Conservation (phyloP, 1,140 invertebrate genomes). For the Danaus plexippus region DNA sequence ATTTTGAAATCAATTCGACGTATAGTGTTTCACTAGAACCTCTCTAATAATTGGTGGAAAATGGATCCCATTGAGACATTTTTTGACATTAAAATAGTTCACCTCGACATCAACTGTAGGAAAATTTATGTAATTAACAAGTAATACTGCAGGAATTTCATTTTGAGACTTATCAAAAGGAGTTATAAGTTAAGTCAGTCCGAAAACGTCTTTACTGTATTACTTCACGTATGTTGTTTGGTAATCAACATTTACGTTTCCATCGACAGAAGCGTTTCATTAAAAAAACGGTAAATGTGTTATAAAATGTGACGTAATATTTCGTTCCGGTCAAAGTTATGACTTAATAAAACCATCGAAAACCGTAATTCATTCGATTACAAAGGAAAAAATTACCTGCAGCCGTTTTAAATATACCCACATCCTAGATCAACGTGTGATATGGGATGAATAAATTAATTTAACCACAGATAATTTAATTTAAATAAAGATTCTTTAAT, state of each 20-base stretch:
- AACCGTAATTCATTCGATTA: slow-evolving; percentile 41
- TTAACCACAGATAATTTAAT: slow-evolving; percentile 6
- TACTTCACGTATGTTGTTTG: neutral
- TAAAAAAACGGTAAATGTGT: slow-evolving; percentile 11
- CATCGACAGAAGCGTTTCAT: neutral
- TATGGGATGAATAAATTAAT: slow-evolving; percentile 29
- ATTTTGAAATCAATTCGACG: no score
- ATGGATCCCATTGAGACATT: no score
- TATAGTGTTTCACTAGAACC: no score
- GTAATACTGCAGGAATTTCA: neutral
- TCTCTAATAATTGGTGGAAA: no score
- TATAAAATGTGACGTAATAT: slow-evolving; percentile 18
- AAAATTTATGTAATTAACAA: neutral
- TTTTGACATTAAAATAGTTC: no score
- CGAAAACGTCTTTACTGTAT: neutral
- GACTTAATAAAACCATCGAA: slow-evolving; percentile 50
- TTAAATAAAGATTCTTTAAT: no score
- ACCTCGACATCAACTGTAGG: no score
- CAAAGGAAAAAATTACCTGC: slow-evolving; percentile 42
- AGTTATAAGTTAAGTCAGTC: neutral
- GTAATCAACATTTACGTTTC: slow-evolving; percentile 1
- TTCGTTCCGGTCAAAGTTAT: slow-evolving; percentile 56
- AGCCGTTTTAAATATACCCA: slow-evolving; percentile 18
- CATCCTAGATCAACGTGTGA: slow-evolving; percentile 18
- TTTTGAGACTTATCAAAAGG: neutral